Percentiles rank a stretch among this genome's conserved stretches.
phyloP scores from a whole-genome alignment of 2,888 invertebrate genomes.

The Mycalesis mineus region DNA sequence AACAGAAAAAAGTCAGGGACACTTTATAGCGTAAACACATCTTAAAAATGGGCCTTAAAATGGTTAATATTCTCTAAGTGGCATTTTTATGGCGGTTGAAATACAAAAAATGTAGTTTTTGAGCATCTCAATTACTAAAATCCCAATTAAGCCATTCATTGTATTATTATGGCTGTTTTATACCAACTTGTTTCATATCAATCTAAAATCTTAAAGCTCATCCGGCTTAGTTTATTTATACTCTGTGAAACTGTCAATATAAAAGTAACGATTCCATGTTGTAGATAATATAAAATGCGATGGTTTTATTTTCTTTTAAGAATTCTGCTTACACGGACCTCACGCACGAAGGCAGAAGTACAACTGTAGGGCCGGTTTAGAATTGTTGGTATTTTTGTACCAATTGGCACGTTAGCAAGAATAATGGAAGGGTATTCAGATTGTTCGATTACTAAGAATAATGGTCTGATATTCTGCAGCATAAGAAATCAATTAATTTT shows the following conservation, averaged over 20 bases:
- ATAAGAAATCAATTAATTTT: not conserved
- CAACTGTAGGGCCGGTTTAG: slow-evolving; percentile 24
- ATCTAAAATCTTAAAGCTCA: slow-evolving; percentile 5
- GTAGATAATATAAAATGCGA: slow-evolving; percentile 17
- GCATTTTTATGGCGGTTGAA: not conserved
- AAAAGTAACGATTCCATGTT: slow-evolving; percentile 9
- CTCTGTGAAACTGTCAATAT: slow-evolving; percentile 8
- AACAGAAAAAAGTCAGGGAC: slow-evolving; percentile 13
- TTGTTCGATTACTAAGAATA: slow-evolving; percentile 22
- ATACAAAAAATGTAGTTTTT: not conserved
- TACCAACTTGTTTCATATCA: not conserved
- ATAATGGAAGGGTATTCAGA: slow-evolving; percentile 20
- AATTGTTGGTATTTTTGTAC: slow-evolving; percentile 26
- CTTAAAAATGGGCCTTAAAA: slow-evolving; percentile 2
- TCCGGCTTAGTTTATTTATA: slow-evolving; percentile 6
- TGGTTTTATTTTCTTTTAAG: slow-evolving; percentile 19
- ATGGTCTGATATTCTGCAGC: slow-evolving; percentile 2
- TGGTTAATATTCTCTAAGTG: slow-evolving; percentile 3
- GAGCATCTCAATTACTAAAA: not conserved
- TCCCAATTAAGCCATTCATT: not conserved
- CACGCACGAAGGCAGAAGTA: slow-evolving; percentile 19
- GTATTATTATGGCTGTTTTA: no score
- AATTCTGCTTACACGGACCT: slow-evolving; percentile 21
- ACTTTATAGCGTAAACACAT: slow-evolving; percentile 2
- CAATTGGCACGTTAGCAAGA: slow-evolving; percentile 27